Evolutionary conservation across 2,888 invertebrate genomes (phyloP).

Genomic region (Peribatodes rhomboidaria): DNA sequence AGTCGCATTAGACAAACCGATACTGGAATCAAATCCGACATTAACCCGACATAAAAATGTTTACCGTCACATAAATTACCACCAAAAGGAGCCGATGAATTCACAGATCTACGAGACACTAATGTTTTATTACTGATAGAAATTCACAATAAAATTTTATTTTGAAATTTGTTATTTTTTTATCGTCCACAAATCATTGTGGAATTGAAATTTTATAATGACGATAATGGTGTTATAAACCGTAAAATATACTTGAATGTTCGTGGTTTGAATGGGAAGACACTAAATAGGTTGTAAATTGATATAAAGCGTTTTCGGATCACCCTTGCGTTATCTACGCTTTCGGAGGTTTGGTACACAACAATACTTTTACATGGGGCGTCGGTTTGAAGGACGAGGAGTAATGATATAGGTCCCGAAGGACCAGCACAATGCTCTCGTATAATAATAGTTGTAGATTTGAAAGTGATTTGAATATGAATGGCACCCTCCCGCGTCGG

Average conservation of each 20-base stretch:
- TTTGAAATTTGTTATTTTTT: slow-evolving; percentile 62
- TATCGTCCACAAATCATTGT: slow-evolving; percentile 62
- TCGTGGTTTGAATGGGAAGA: slow-evolving; percentile 67
- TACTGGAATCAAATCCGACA: slow-evolving; percentile 76
- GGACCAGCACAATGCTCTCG: slow-evolving; percentile 80
- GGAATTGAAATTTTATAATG: slow-evolving; percentile 56
- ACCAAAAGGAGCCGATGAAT: slow-evolving; percentile 81
- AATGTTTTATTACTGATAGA: slow-evolving; percentile 81
- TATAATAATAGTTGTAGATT: slow-evolving; percentile 86
- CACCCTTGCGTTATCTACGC: slow-evolving; percentile 70
- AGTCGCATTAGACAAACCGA: slow-evolving; percentile 80
- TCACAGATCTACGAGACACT: slow-evolving; percentile 67
- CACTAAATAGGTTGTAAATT: slow-evolving; percentile 74
- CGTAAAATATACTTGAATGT: slow-evolving; percentile 71
- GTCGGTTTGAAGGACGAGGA: slow-evolving; percentile 78
- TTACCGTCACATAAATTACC: slow-evolving; percentile 83
- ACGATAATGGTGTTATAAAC: slow-evolving; percentile 62
- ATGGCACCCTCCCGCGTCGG: slow-evolving; percentile 82
- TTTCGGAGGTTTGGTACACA: slow-evolving; percentile 60
- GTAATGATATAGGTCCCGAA: slow-evolving; percentile 84
- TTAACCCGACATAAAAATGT: slow-evolving; percentile 84
- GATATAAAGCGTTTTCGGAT: slow-evolving; percentile 79
- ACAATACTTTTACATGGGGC: slow-evolving; percentile 79
- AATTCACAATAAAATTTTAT: slow-evolving; percentile 55
- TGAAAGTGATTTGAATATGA: slow-evolving; percentile 86